Conservation (phyloP, 1,140 invertebrate genomes). For the Trissolcus basalis region DNA sequence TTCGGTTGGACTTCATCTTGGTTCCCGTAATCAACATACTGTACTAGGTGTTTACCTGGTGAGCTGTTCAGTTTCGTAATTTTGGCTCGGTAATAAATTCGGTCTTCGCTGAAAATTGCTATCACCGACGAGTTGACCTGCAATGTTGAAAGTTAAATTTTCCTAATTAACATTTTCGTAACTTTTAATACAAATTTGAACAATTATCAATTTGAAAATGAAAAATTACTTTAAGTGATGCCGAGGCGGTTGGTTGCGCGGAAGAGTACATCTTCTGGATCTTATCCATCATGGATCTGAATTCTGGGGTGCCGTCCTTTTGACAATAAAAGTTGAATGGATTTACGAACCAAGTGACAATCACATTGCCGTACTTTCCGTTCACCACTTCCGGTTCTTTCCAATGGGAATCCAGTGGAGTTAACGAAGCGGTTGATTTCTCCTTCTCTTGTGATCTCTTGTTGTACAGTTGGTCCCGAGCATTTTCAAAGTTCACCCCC, state of each 20-base stretch:
- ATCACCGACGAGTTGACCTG: conserved; percentile 79
- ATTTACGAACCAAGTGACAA: conserved; percentile 80
- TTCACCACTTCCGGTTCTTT: conserved; percentile 62
- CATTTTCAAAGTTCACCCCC: background rate
- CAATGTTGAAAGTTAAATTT: conserved; percentile 16
- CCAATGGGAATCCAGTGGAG: conserved; percentile 32
- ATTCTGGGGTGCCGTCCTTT: conserved; percentile 72
- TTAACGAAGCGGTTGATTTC: background rate
- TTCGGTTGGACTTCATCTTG: conserved; percentile 77
- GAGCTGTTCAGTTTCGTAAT: conserved; percentile 76
- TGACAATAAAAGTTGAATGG: conserved; percentile 84
- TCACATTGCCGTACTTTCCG: conserved; percentile 69
- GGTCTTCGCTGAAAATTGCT: conserved; percentile 82
- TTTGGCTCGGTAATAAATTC: conserved; percentile 81
- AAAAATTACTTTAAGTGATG: no score
- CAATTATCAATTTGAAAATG: no score
- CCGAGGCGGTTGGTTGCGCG: conserved; percentile 20
- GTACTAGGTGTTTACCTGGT: conserved; percentile 79
- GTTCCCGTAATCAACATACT: conserved; percentile 87
- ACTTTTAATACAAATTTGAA: no score
- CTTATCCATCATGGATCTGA: conserved; percentile 81
- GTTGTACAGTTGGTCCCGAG: no score
- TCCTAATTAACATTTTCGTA: background rate
- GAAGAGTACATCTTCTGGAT: conserved; percentile 81
- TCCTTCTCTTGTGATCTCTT: background rate